A percentile compares a stretch with the other conserved stretches of the same genome.
These are phyloP conservation scores for Oscheius sp. DNA, from an alignment of 1,140 invertebrate genomes.

Conservation along the genomic window DNA sequence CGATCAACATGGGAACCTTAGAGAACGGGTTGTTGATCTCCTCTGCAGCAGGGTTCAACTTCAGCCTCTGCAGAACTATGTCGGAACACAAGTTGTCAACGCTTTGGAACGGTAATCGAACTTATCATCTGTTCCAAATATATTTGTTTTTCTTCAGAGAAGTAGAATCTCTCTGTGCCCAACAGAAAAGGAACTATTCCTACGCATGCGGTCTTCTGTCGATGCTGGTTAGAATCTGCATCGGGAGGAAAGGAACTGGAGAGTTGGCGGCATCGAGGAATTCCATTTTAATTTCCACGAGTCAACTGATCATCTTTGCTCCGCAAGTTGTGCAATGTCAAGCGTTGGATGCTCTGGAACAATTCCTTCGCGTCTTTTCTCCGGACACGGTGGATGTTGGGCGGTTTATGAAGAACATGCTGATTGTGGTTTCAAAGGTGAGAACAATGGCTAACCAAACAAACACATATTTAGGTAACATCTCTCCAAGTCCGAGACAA, in stretches of 20 bases:
- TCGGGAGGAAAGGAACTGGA: conserved; percentile 38
- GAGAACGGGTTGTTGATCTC: conserved; percentile 56
- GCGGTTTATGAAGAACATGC: conserved; percentile 73
- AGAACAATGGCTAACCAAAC: too few species aligned
- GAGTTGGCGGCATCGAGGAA: conserved; percentile 10
- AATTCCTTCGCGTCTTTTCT: conserved; percentile 43
- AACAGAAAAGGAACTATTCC: conserved; percentile 53
- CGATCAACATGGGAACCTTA: conserved; percentile 49
- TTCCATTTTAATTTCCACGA: conserved; percentile 18
- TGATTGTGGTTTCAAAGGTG: conserved; percentile 61
- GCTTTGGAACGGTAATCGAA: conserved; percentile 51
- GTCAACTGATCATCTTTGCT: conserved; percentile 27
- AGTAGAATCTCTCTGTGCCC: conserved; percentile 41
- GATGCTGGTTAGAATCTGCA: conserved; percentile 53
- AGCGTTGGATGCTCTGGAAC: conserved; percentile 46
- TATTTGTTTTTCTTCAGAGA: conserved; percentile 17
- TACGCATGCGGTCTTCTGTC: conserved; percentile 54
- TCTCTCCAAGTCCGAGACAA: conserved; percentile 81
- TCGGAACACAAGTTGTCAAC: conserved; percentile 54
- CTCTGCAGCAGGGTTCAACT: conserved; percentile 54
- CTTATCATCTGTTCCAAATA: conserved; percentile 6
- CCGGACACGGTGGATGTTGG: conserved; percentile 45
- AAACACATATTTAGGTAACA: conserved; percentile 66
- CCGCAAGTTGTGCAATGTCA: conserved; percentile 49
- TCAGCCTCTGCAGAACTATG: conserved; percentile 59